These are phyloP conservation scores for Pseudocheirus occidentalis DNA, from an alignment of 2,797 vertebrate genomes.

Conservation along the genomic window DNA sequence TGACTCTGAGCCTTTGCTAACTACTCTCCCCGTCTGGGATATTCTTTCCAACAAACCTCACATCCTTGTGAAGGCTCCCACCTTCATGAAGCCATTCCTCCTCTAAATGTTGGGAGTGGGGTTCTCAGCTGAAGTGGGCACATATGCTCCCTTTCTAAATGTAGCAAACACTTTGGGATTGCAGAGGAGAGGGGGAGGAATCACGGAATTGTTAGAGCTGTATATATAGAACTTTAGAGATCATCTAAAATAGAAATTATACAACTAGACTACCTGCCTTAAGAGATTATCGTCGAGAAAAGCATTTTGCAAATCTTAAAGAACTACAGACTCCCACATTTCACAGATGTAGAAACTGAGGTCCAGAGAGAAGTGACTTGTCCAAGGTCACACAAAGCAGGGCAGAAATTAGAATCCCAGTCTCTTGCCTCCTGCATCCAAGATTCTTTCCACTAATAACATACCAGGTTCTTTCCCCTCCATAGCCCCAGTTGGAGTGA, in stretches of 20 bases:
- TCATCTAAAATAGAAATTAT: not conserved
- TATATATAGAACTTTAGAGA: not conserved
- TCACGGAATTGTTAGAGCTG: not conserved
- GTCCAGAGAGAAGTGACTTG: not conserved
- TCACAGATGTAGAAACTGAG: not conserved
- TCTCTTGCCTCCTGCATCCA: not conserved
- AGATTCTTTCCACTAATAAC: not conserved
- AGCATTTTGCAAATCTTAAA: not conserved
- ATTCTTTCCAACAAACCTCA: not conserved
- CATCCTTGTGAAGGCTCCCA: not conserved
- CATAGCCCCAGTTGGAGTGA: not conserved
- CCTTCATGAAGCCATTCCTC: not conserved
- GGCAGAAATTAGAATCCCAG: not conserved
- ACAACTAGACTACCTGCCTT: not conserved
- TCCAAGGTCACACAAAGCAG: not conserved
- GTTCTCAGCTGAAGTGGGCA: not conserved
- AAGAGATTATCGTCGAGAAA: not conserved
- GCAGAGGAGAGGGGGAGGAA: not conserved
- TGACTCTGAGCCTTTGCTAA: not conserved
- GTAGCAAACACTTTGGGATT: not conserved
- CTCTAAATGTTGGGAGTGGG: not conserved
- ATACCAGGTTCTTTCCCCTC: not conserved
- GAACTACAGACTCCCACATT: not conserved
- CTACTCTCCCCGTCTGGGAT: not conserved
- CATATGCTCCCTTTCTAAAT: not conserved